Percentiles rank a stretch among this genome's conserved stretches.
Evolutionary conservation across 2,113 vertebrate genomes (phyloP).

Genomic region (Brachyistius frenatus): DNA sequence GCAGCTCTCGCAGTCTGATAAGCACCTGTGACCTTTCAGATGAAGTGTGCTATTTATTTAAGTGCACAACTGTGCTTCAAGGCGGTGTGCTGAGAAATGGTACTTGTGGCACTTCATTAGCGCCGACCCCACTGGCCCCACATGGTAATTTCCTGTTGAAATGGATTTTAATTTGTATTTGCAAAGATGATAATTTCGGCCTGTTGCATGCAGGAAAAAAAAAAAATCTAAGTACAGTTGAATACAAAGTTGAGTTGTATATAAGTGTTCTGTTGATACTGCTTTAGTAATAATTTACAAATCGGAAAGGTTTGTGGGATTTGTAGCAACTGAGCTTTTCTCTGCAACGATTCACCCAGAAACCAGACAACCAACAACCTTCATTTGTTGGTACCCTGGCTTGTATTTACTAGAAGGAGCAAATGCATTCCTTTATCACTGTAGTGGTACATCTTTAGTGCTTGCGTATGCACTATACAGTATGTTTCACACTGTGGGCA

Average conservation of each 20-base stretch:
- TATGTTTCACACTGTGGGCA: slow-evolving; percentile 52
- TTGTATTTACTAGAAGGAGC: slow-evolving; percentile 20
- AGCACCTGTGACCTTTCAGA: slow-evolving; percentile 75
- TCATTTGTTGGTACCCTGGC: slow-evolving; percentile 27
- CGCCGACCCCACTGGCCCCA: not conserved
- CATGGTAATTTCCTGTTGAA: slow-evolving; percentile 39
- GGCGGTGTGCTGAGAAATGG: slow-evolving; percentile 10
- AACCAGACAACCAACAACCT: slow-evolving; percentile 19
- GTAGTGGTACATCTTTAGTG: slow-evolving; percentile 50
- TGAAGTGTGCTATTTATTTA: slow-evolving; percentile 63
- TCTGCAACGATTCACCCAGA: slow-evolving; percentile 1
- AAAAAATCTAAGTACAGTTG: not conserved
- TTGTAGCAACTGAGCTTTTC: slow-evolving; percentile 1
- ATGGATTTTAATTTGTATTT: slow-evolving; percentile 38
- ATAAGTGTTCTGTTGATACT: not conserved
- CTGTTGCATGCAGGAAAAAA: not conserved
- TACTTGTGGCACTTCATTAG: slow-evolving; percentile 31
- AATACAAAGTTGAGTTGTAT: slow-evolving; percentile 14
- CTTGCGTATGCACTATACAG: slow-evolving; percentile 49
- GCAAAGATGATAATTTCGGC: slow-evolving; percentile 33
- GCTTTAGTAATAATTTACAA: slow-evolving; percentile 23
- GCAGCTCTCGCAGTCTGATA: slow-evolving; percentile 37
- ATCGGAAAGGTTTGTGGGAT: slow-evolving; percentile 23
- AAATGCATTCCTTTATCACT: slow-evolving; percentile 61
- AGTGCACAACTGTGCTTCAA: slow-evolving; percentile 46